These are phyloP conservation scores for Furnarius figulus DNA, from an alignment of 2,113 vertebrate species.

Conservation along the genomic window DNA sequence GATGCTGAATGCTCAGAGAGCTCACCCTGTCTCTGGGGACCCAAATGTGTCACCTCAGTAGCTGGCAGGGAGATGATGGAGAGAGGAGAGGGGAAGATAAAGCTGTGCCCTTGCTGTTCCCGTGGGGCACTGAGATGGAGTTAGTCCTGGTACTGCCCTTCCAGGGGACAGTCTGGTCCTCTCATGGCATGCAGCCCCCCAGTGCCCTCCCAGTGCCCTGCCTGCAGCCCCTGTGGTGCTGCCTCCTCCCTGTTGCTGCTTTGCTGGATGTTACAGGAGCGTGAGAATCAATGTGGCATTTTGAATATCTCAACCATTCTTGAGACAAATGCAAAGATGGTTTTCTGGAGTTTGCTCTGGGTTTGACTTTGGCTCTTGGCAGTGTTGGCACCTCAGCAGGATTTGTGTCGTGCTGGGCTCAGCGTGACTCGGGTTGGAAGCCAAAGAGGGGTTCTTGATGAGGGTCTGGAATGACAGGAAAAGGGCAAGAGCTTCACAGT, in stretches of 20 bases:
- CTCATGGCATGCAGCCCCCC: not conserved
- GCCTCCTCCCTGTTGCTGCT: not conserved
- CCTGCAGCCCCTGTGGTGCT: not conserved
- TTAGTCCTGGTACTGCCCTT: not conserved
- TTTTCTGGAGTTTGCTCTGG: not conserved
- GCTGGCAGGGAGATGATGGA: not conserved
- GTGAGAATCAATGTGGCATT: not conserved
- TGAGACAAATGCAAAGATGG: not conserved
- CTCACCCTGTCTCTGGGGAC: not conserved
- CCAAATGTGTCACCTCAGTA: not conserved
- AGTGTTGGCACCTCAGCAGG: not conserved
- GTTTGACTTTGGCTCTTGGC: not conserved
- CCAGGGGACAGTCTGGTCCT: fast-evolving
- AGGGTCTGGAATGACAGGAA: not conserved
- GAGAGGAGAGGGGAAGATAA: not conserved
- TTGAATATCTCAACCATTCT: not conserved
- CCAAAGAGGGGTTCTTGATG: not conserved
- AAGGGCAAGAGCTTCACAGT: not conserved
- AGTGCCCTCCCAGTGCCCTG: not conserved
- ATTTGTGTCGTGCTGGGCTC: not conserved
- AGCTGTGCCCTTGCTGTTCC: not conserved
- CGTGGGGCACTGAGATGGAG: fast-evolving
- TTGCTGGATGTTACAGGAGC: not conserved
- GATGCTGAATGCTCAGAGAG: not conserved
- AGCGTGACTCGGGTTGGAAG: not conserved